Evolutionary conservation across 2,113 vertebrate species (phyloP), one percentile per base, ranked within the genome.

Genomic region (Pelvicachromis taeniatus): DNA sequence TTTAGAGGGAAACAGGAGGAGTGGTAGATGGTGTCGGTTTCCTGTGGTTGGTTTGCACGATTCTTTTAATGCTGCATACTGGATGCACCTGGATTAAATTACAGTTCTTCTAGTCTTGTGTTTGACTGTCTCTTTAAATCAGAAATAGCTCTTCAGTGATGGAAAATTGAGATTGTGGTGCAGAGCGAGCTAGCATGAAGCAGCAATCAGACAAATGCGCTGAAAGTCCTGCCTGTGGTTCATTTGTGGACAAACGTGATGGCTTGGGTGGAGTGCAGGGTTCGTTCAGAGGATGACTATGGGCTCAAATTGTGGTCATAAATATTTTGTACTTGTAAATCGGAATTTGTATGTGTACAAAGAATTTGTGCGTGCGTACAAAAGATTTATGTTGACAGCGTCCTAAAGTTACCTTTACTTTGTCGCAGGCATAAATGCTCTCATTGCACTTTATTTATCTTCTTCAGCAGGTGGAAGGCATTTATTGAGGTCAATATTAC

Each of bases 391-490:
- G n/a, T n/a, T n/a, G n/a, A 2, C 3, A 4, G 4, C 9, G 58
- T 11, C 19, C 58, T 61, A 1, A 38, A 63, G 6, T 63, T 21
- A 63, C 19, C 6, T 38, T 63, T 63, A 38, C 17, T 63, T 38
- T 63, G 59, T 63, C 1, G 0, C 59, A 13, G 16, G 1, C 33
- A 13, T 13, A 63, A 63, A 33, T 0, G 38, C 3, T 0, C 63
- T 42, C 35, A 40, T 40, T 68, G n/a, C 35, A 38, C 1, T 63
- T 63, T 61, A 10, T 21, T 63, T 3, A 1, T 38, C 21, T 63
- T 63, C 4, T 63, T 63, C 33, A 63, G 42, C 42, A 45, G 42
- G 42, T n/a, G 31, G 59, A 35, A 23, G 12, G 4, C n/a, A 23
- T 68, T 68, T 68, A 23, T 68, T 68, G 38, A 21, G 1, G 19